Percentiles rank a stretch among this genome's conserved stretches.
phyloP scores from a whole-genome alignment of 2,888 invertebrate species.

The Eupithecia centaureata region DNA sequence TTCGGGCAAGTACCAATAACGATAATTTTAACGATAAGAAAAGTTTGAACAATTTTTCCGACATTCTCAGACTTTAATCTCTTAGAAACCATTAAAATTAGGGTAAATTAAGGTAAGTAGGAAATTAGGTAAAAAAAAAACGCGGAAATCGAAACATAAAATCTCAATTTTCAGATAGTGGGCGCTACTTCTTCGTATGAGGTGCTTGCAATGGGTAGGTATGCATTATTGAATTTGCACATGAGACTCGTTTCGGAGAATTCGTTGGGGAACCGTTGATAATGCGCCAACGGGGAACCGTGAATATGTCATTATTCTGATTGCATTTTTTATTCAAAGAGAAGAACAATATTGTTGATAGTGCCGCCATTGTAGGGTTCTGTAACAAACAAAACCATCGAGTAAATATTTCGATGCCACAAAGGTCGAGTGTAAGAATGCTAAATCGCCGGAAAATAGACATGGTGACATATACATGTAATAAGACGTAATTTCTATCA shows the following conservation, averaged over 20 bases:
- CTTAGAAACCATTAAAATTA: neutral
- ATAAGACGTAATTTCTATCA: no score
- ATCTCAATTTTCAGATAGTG: neutral
- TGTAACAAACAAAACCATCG: neutral
- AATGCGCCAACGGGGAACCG: conserved; percentile 31
- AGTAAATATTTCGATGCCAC: no score
- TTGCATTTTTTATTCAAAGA: conserved; percentile 12
- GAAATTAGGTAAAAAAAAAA: neutral
- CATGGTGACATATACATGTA: no score
- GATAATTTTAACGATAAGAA: no score
- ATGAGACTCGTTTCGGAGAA: conserved; percentile 36
- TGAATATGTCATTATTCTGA: conserved; percentile 28
- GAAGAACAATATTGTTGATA: neutral
- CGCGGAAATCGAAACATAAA: neutral
- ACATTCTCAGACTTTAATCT: neutral
- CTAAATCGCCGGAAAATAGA: no score
- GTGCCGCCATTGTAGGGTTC: neutral
- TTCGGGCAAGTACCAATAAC: no score
- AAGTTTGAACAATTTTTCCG: no score
- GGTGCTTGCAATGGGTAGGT: conserved; percentile 24
- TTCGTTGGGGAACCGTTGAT: conserved; percentile 30
- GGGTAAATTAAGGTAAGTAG: no score
- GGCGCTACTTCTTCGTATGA: conserved; percentile 14
- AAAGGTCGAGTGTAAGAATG: no score
- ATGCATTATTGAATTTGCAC: conserved; percentile 46